phyloP scores from a whole-genome alignment of 2,797 vertebrate species.

The Vipera latastei region DNA sequence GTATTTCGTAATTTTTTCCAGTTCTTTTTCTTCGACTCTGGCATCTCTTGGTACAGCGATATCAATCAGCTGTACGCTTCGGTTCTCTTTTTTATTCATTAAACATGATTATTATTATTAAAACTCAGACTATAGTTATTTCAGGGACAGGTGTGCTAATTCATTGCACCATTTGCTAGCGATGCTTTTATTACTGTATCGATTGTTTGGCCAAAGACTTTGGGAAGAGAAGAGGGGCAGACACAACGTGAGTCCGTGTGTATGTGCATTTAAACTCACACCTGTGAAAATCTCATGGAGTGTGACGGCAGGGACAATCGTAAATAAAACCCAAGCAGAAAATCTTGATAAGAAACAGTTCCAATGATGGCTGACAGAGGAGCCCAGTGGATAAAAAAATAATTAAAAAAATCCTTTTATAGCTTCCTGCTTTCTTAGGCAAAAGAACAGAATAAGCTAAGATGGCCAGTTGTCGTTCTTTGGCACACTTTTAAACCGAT shows the following conservation, averaged over 20 bases:
- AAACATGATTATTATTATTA: too few relatives aligned
- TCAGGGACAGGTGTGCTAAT: not conserved
- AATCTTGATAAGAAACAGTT: not conserved
- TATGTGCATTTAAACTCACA: not conserved
- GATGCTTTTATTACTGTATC: not conserved
- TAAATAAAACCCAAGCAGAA: not conserved
- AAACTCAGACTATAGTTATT: too few relatives aligned
- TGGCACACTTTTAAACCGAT: not conserved
- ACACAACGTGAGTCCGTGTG: accelerated
- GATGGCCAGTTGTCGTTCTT: not conserved
- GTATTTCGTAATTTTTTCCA: too few relatives aligned
- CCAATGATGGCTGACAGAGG: not conserved
- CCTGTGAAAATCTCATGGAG: not conserved
- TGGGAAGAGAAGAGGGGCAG: not conserved
- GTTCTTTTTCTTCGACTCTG: too few relatives aligned
- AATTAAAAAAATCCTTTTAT: not conserved
- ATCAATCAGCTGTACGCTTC: too few relatives aligned
- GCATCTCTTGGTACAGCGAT: too few relatives aligned
- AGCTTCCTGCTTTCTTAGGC: not conserved
- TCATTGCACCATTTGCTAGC: not conserved
- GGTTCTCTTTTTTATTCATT: too few relatives aligned
- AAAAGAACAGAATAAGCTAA: not conserved
- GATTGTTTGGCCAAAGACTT: not conserved
- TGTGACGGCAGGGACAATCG: not conserved
- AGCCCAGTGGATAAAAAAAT: not conserved